Percentiles rank a stretch among this genome's conserved stretches.
These are phyloP conservation scores for Conops quadrifasciatus DNA, from an alignment of 2,888 invertebrate species.

Conservation along the genomic window DNA sequence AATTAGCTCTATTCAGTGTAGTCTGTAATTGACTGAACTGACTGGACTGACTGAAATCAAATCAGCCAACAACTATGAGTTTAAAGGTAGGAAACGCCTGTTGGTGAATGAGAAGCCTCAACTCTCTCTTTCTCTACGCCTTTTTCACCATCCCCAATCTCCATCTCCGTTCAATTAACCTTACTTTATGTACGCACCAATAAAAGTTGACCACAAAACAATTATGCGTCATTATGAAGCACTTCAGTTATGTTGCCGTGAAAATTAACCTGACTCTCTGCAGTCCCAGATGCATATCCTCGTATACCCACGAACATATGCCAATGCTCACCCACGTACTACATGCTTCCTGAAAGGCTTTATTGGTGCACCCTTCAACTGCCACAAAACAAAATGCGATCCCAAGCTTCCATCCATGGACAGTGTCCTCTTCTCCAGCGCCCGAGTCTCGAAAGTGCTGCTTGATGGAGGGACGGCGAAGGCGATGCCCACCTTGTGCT, in stretches of 20 bases:
- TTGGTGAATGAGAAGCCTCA: no score
- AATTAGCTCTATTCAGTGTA: conserved; percentile 28
- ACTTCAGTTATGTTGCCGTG: conserved; percentile 28
- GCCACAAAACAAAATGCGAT: no score
- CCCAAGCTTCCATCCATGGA: no score
- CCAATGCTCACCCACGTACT: conserved; percentile 24
- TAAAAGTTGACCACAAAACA: conserved; percentile 38
- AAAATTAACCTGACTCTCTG: conserved; percentile 19
- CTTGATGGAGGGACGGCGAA: not conserved
- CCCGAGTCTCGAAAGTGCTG: not conserved
- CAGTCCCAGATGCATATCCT: conserved; percentile 22
- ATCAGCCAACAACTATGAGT: not conserved
- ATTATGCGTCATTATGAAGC: conserved; percentile 40
- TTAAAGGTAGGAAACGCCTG: no score
- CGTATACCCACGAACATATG: no score
- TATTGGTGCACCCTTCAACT: no score
- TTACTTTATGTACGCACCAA: conserved; percentile 7
- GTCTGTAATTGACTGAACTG: conserved; percentile 22
- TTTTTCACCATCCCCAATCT: not conserved
- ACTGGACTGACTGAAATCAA: no score
- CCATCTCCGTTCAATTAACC: not conserved
- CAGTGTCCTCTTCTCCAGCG: no score
- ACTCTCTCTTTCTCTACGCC: not conserved
- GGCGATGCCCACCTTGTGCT: not conserved
- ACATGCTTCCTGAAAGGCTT: no score